Base-by-base conservation (phyloP, 2,797 vertebrate species). In the Crocidura indochinensis region DNA sequence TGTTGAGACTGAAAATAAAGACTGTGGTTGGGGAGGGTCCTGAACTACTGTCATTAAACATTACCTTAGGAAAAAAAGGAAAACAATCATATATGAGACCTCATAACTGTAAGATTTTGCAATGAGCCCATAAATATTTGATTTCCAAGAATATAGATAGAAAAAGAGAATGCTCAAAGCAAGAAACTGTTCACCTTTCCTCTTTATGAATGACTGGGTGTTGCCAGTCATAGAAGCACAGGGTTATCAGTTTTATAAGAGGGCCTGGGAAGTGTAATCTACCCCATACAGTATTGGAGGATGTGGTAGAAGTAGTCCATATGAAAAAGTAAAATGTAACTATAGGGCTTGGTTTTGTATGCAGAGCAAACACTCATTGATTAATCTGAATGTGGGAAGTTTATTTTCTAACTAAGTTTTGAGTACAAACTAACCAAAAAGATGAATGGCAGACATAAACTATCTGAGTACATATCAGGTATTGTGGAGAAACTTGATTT, bases 241-340 rank as follows among this genome's bases (percentile, higher is more conserved):
- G 24, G 73, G 19, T 38, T 4, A 10, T 72, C 15, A 0, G 0
- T 76, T 20, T 6, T 26, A 2, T 69, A 87, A n/a, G 31, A 44
- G 2, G 27, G 22, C 9, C 26, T 19, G 1, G n/a, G 24, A 79
- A 4, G 1, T 46, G 20, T 15, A 86, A 20, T 12, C 46, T 3
- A 17, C 20, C 1, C 0, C 19, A 65, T 62, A 67, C 26, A 0
- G 12, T 0, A 0, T 6, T 38, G n/a, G 29, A 4, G 5, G 20
- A 20, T 8, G 2, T 38, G 65, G 26, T n/a, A 47, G 29, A 74
- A 65, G 38, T 24, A 89, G 14, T 12, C 1, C 4, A 44, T 9
- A 38, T 76, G 11, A 20, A 74, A 69, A n/a, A 69, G 27, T 51
- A 77, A 47, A 64, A 17, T 26, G 9, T 65, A 10, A 65, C 9